Percentiles rank a stretch among this genome's conserved stretches.
Conservation (phyloP, 1,140 invertebrate species). For the Zaprionus vittiger region DNA sequence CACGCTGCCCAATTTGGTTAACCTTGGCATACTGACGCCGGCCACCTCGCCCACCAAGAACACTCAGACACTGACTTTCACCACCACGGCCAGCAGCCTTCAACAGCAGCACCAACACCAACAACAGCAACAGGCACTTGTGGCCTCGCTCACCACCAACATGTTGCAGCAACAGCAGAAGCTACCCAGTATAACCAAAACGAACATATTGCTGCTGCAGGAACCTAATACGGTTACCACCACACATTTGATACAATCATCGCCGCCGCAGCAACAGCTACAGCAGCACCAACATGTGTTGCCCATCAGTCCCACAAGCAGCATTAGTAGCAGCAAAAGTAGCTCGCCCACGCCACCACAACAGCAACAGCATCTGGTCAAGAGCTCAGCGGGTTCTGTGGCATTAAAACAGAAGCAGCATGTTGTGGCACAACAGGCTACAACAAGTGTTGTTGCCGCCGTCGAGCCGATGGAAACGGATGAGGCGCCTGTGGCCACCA, state of each 20-base stretch:
- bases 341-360: conserved; percentile 71
- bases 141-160: conserved; percentile 59
- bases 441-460: conserved; percentile 22
- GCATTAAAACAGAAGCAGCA: conserved; percentile 47
- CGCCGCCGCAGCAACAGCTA: conserved; percentile 50
- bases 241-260: conserved; percentile 55
- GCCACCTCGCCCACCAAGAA: conserved; percentile 85
- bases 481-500: conserved; percentile 31
- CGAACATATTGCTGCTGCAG: conserved; percentile 64
- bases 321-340: conserved; percentile 72
- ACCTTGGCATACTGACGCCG: conserved; percentile 85
- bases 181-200: conserved; percentile 46
- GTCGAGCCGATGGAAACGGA: conserved; percentile 73
- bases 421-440: conserved; percentile 37
- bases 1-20: conserved; percentile 79
- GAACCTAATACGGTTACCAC: conserved; percentile 47
- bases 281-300: conserved; percentile 69
- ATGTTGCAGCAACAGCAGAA: conserved; percentile 51
- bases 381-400: conserved; percentile 29
- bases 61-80: conserved; percentile 77
- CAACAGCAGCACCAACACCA: conserved; percentile 59
- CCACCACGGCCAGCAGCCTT: conserved; percentile 59
- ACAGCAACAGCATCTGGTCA: conserved; percentile 51
- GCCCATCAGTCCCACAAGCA: conserved; percentile 79
- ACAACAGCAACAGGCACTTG: conserved; percentile 62